Conservation (phyloP, 2,113 vertebrate genomes). For the Smithornis capensis region DNA sequence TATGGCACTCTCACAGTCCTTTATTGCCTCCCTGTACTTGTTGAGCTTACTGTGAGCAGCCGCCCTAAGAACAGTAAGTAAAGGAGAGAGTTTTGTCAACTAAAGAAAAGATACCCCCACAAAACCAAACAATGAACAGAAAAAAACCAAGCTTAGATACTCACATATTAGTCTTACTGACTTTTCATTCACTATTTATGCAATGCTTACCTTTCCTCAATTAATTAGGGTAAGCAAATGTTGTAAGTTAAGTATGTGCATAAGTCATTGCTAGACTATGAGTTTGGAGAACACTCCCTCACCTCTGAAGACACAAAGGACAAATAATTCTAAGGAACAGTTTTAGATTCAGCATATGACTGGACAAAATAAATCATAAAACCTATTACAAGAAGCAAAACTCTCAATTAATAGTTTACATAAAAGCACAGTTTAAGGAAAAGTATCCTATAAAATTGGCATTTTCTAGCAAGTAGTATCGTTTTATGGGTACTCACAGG, state of each 20-base stretch:
- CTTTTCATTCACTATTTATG: neutral
- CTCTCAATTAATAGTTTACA: neutral
- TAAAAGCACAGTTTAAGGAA: neutral
- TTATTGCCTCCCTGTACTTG: constrained; percentile 89
- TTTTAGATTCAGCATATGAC: neutral
- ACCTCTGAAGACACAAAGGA: neutral
- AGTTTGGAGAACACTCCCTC: neutral
- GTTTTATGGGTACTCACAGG: neutral
- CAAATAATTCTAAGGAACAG: neutral
- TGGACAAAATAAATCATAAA: neutral
- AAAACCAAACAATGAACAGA: neutral
- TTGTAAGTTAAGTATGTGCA: neutral
- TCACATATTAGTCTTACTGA: neutral
- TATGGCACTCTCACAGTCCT: constrained; percentile 93
- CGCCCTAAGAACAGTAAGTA: constrained; percentile 76
- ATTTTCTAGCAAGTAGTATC: neutral
- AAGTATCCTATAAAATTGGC: neutral
- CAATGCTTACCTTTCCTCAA: neutral
- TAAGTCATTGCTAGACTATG: neutral
- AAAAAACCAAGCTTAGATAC: neutral
- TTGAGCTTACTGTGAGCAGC: constrained; percentile 95
- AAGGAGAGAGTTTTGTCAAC: neutral
- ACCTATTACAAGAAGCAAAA: neutral
- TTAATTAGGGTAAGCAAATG: neutral
- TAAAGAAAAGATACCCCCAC: neutral